phyloP scores from a whole-genome alignment of 2,797 vertebrate genomes.

The Corythornis leucogaster region DNA sequence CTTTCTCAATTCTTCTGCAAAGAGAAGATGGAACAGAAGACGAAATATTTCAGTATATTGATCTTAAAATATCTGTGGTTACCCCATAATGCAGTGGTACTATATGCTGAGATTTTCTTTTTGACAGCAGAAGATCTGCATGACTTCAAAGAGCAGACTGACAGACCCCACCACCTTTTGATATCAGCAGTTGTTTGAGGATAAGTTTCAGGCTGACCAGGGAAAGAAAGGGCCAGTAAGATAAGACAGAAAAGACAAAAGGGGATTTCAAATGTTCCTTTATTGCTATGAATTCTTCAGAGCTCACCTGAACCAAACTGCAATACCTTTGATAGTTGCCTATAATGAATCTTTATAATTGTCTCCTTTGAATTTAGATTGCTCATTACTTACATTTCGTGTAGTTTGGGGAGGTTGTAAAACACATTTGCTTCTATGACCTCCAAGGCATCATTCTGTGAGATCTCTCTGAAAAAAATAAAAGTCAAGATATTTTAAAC shows the following conservation, averaged over 20 bases:
- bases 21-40: slow-evolving; percentile 14
- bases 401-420: slow-evolving; percentile 78
- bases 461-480: slow-evolving; percentile 81
- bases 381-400: slow-evolving; percentile 82
- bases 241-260: background rate
- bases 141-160: background rate
- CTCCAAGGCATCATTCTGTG: slow-evolving; percentile 83
- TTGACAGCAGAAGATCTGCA: background rate
- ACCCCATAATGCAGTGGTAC: background rate
- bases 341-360: slow-evolving; percentile 40
- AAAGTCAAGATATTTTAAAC: slow-evolving; percentile 14
- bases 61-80: background rate
- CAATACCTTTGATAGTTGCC: slow-evolving; percentile 2
- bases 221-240: background rate
- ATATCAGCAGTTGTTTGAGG: background rate
- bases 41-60: background rate
- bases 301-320: background rate
- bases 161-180: background rate
- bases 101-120: background rate
- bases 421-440: slow-evolving; percentile 82
- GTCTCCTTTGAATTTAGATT: slow-evolving; percentile 33
- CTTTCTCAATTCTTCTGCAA: slow-evolving; percentile 91
- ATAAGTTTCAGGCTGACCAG: background rate
- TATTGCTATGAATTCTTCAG: background rate
- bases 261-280: background rate